A percentile compares a stretch with the other conserved stretches of the same genome.
These are phyloP conservation scores for Choreutis nemorana DNA, from an alignment of 2,888 invertebrate genomes.

Conservation along the genomic window DNA sequence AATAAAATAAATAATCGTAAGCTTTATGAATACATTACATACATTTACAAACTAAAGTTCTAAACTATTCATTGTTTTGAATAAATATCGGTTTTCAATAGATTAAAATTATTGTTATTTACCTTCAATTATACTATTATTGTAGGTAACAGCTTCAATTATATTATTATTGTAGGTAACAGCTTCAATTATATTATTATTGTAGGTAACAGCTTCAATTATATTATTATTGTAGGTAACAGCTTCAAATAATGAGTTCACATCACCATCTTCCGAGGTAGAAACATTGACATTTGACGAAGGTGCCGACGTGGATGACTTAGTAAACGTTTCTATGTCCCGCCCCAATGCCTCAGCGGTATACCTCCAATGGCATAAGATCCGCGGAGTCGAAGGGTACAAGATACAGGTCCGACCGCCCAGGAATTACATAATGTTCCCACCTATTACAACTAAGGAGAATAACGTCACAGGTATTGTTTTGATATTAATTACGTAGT, in stretches of 20 bases:
- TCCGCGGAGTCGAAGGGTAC: conserved; percentile 69
- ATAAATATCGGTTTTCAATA: too few species aligned
- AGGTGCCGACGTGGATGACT: conserved; percentile 68
- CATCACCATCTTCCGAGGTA: conserved; percentile 69
- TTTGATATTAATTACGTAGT: conserved; percentile 51
- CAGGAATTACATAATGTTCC: conserved; percentile 61
- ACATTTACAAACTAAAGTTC: too few species aligned
- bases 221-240: conserved; percentile 54
- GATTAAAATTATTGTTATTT: too few species aligned
- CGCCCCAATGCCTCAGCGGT: conserved; percentile 59
- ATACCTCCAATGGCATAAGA: conserved; percentile 67
- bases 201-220: not conserved
- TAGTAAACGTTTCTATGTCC: conserved; percentile 62
- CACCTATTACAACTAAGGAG: conserved; percentile 39
- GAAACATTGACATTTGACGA: conserved; percentile 70
- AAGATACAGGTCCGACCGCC: conserved; percentile 56
- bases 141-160: too few species aligned
- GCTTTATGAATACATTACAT: too few species aligned
- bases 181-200: not conserved
- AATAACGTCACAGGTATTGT: conserved; percentile 55
- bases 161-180: not conserved
- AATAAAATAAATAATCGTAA: too few species aligned
- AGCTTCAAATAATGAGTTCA: conserved; percentile 69
- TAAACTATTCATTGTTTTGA: too few species aligned
- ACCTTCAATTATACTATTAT: not conserved